phyloP scores from a whole-genome alignment of 2,113 vertebrate genomes.

The Pundamilia nyererei region DNA sequence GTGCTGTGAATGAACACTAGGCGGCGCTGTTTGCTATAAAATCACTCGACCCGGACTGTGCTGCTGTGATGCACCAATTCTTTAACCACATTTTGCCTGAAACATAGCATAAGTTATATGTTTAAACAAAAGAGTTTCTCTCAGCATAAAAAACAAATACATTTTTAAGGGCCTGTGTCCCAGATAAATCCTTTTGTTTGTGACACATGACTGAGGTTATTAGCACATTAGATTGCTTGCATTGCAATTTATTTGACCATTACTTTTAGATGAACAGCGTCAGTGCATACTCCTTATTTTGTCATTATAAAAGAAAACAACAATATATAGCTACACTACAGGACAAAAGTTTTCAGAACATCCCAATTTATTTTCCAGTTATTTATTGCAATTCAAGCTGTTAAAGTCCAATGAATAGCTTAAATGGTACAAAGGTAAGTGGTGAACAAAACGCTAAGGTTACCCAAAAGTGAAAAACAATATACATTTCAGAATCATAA shows the following conservation, averaged over 20 bases:
- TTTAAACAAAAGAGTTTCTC: not conserved
- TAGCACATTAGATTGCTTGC: not conserved
- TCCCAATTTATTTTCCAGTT: not conserved
- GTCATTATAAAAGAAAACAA: not conserved
- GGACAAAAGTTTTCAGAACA: not conserved
- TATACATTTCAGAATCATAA: not conserved
- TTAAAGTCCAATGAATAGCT: not conserved
- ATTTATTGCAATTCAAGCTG: not conserved
- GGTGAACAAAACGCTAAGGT: not conserved
- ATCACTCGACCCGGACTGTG: not conserved
- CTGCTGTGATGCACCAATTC: not conserved
- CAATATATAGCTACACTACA: not conserved
- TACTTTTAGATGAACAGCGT: not conserved
- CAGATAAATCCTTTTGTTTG: not conserved
- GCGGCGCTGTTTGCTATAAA: constrained; percentile 29
- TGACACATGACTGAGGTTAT: not conserved
- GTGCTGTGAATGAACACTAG: constrained; percentile 19
- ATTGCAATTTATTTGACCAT: not conserved
- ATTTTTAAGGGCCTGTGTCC: not conserved
- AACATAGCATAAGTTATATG: not conserved
- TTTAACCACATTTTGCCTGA: not conserved
- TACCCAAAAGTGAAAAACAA: not conserved
- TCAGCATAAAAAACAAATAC: not conserved
- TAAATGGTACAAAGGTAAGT: not conserved
- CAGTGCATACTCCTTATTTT: not conserved